phyloP scores from a whole-genome alignment of 2,888 invertebrate genomes.

The Andrena haemorrhoa region DNA sequence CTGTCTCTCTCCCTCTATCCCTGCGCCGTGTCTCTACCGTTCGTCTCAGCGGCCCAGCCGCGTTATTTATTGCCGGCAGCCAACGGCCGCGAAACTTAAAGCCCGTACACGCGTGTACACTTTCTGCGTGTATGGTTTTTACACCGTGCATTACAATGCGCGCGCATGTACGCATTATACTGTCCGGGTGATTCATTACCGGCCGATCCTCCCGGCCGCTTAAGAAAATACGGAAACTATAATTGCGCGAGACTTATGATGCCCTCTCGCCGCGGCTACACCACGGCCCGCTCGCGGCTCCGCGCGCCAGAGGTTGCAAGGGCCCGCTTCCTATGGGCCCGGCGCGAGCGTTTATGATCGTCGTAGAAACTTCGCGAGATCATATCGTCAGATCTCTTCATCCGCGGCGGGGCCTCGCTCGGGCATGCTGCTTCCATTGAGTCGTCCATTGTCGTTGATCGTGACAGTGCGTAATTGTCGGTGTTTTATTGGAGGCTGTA shows the following conservation, averaged over 20 bases:
- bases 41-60: slow-evolving; percentile 61
- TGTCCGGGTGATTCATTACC: slow-evolving; percentile 82
- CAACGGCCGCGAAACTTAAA: slow-evolving; percentile 73
- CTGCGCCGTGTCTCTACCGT: slow-evolving; percentile 40
- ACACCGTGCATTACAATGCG: slow-evolving; percentile 75
- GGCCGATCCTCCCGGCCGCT: slow-evolving; percentile 74
- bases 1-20: background rate
- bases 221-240: slow-evolving; percentile 82
- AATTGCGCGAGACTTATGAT: slow-evolving; percentile 83
- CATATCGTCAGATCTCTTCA: slow-evolving; percentile 71
- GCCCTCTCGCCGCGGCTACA: slow-evolving; percentile 40
- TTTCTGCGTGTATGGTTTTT: slow-evolving; percentile 71
- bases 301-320: background rate
- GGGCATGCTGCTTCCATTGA: slow-evolving; percentile 45
- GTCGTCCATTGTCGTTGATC: slow-evolving; percentile 64
- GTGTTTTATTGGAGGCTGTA: slow-evolving; percentile 69
- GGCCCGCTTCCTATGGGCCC: slow-evolving; percentile 8
- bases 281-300: background rate
- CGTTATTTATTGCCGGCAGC: slow-evolving; percentile 79
- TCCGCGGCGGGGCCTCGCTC: slow-evolving; percentile 40
- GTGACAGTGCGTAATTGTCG: slow-evolving; percentile 64
- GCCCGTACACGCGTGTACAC: slow-evolving; percentile 67
- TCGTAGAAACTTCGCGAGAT: slow-evolving; percentile 60
- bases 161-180: slow-evolving; percentile 74
- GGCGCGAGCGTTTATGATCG: slow-evolving; percentile 66